phyloP scores from a whole-genome alignment of 2,888 invertebrate species.

The Lottia gigantea region DNA sequence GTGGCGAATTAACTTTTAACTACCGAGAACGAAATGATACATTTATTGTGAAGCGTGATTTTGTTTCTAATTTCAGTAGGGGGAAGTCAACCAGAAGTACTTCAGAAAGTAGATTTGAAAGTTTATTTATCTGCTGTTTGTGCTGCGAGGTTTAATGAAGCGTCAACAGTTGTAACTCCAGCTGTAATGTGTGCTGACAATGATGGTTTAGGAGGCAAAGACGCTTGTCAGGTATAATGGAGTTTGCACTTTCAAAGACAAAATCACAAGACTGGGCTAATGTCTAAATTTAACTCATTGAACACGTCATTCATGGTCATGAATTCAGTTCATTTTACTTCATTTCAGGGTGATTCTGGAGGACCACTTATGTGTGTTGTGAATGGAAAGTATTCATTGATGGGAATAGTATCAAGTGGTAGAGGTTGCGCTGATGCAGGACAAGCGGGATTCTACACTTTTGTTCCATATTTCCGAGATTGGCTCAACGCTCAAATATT shows the following conservation, averaged over 20 bases:
- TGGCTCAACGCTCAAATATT: conserved; percentile 16
- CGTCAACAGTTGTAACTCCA: background rate
- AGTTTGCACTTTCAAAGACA: too few species aligned
- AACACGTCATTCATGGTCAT: too few species aligned
- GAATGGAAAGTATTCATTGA: conserved; percentile 66
- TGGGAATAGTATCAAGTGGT: conserved; percentile 23
- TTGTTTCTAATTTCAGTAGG: background rate
- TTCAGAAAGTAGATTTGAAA: conserved; percentile 12
- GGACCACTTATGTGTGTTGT: conserved; percentile 81
- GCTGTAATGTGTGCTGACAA: conserved; percentile 27
- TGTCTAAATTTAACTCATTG: too few species aligned
- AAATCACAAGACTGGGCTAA: too few species aligned
- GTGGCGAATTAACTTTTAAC: too few species aligned
- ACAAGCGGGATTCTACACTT: conserved; percentile 24
- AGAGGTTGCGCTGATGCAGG: conserved; percentile 18
- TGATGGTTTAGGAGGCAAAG: conserved; percentile 22
- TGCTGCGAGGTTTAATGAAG: background rate
- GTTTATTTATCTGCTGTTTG: conserved; percentile 13
- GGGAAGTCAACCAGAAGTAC: background rate
- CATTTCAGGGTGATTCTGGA: conserved; percentile 81
- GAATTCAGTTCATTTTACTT: background rate
- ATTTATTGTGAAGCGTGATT: too few species aligned
- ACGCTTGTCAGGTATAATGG: conserved; percentile 23
- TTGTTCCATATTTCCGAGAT: conserved; percentile 14
- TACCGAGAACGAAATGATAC: too few species aligned